These are phyloP conservation scores for Gortyna flavago DNA, from an alignment of 2,888 invertebrate genomes.

Conservation along the genomic window DNA sequence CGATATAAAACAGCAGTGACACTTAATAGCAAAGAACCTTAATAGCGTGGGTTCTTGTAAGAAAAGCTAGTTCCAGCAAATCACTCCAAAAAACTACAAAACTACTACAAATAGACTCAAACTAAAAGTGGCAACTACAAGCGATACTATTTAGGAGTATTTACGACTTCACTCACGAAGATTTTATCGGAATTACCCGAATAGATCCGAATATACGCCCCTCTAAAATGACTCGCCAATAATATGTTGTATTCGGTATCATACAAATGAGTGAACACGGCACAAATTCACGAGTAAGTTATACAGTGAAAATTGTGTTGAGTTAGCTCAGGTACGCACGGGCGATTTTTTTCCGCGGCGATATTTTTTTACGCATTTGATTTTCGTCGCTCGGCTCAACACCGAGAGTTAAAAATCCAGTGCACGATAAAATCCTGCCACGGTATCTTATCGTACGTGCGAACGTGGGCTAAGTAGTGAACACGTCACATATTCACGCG, in stretches of 20 bases:
- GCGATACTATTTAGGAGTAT: conserved; percentile 12
- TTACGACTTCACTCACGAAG: background rate
- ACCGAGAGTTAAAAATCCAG: too few relatives aligned
- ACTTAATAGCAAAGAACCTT: background rate
- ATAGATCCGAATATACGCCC: background rate
- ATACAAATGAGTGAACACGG: background rate
- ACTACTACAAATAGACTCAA: conserved; percentile 7
- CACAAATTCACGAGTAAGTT: background rate
- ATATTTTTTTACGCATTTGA: too few relatives aligned
- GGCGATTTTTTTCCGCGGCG: too few relatives aligned
- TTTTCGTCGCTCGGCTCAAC: too few relatives aligned
- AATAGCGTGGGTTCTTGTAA: background rate
- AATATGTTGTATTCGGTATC: too few relatives aligned
- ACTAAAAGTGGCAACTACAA: conserved; percentile 2
- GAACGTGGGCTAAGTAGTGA: background rate
- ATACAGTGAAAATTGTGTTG: too few relatives aligned
- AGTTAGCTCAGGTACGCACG: background rate
- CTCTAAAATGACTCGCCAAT: background rate
- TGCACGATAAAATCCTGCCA: too few relatives aligned
- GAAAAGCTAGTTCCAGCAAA: background rate
- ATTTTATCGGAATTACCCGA: background rate
- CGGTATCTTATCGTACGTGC: too few relatives aligned
- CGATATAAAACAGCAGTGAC: background rate
- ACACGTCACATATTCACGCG: background rate
- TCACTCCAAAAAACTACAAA: background rate